Conservation (phyloP, 2,888 invertebrate species). For the Desoria tigrina region DNA sequence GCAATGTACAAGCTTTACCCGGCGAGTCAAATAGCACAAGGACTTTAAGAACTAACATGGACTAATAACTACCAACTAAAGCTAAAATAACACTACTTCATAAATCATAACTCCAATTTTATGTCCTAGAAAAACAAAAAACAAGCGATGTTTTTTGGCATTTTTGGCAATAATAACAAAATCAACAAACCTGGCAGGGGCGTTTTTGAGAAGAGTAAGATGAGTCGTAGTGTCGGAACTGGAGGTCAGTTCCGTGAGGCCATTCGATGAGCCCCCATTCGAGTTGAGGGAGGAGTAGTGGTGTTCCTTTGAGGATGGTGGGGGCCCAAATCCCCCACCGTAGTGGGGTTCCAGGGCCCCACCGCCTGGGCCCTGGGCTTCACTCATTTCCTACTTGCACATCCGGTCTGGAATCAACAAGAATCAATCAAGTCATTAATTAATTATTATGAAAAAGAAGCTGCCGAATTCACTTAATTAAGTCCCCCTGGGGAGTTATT, state of each 20-base stretch:
- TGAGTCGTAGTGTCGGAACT: constrained; percentile 25
- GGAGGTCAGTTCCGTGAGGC: constrained; percentile 26
- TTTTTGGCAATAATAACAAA: constrained; percentile 15
- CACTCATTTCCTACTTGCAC: constrained; percentile 56
- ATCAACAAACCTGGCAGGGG: constrained; percentile 20
- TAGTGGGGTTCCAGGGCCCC: constrained; percentile 58
- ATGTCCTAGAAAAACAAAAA: too few relatives aligned
- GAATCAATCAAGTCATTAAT: background rate
- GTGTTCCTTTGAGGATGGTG: constrained; percentile 39
- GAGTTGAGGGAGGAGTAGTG: constrained; percentile 38
- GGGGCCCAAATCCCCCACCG: constrained; percentile 45
- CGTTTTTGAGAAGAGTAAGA: constrained; percentile 43
- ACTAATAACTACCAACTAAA: too few relatives aligned
- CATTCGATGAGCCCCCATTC: constrained; percentile 11
- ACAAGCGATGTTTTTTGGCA: too few relatives aligned
- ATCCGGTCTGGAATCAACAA: constrained; percentile 33
- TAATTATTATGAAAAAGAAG: too few relatives aligned
- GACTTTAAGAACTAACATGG: too few relatives aligned
- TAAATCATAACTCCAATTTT: too few relatives aligned
- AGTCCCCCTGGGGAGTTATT: too few relatives aligned
- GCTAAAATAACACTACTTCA: too few relatives aligned
- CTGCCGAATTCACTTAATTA: too few relatives aligned
- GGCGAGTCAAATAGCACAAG: too few relatives aligned
- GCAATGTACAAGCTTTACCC: too few relatives aligned
- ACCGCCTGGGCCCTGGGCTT: constrained; percentile 57